Percentiles rank a stretch among this genome's conserved stretches.
These are phyloP conservation scores for Drosophila sp. DNA, from an alignment of 1,140 invertebrate genomes.

Conservation along the genomic window DNA sequence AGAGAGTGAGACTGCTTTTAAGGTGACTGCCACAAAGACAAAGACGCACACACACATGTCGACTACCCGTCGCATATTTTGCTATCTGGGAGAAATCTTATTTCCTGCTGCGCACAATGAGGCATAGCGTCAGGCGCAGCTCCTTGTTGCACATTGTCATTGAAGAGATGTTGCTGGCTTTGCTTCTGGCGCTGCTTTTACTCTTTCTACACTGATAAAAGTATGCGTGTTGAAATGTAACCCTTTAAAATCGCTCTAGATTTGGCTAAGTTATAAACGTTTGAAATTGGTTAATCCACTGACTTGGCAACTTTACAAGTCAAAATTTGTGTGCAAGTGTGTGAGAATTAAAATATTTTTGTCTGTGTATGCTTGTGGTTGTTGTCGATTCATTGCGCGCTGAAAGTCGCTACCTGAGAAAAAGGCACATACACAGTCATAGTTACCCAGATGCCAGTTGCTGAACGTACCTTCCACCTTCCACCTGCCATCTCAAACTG, in stretches of 20 bases:
- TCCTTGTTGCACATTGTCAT: slow-evolving; percentile 30
- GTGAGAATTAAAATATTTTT: too few species aligned
- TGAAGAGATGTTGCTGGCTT: slow-evolving; percentile 16
- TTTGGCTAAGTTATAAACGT: too few species aligned
- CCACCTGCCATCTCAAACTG: slow-evolving; percentile 2
- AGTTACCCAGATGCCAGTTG: slow-evolving; percentile 52
- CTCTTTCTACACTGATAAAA: background rate
- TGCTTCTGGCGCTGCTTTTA: slow-evolving; percentile 7
- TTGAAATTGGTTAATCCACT: too few species aligned
- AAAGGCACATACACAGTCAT: slow-evolving; percentile 54
- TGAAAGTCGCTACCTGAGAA: slow-evolving; percentile 44
- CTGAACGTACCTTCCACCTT: slow-evolving; percentile 1
- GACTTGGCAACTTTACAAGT: too few species aligned
- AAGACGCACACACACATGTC: slow-evolving; percentile 21
- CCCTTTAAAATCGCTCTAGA: too few species aligned
- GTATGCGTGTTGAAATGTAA: too few species aligned
- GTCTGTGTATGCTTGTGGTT: slow-evolving; percentile 1
- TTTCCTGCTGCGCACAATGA: slow-evolving; percentile 41
- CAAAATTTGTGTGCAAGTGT: too few species aligned
- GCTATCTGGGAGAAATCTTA: slow-evolving; percentile 37
- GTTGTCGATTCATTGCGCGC: slow-evolving; percentile 39
- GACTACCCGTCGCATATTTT: slow-evolving; percentile 23
- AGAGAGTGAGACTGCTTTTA: slow-evolving; percentile 42
- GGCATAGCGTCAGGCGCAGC: slow-evolving; percentile 51
- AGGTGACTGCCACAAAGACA: slow-evolving; percentile 42